These are phyloP conservation scores for Drosophila atripex DNA, from an alignment of 2,888 invertebrate species.

Conservation along the genomic window DNA sequence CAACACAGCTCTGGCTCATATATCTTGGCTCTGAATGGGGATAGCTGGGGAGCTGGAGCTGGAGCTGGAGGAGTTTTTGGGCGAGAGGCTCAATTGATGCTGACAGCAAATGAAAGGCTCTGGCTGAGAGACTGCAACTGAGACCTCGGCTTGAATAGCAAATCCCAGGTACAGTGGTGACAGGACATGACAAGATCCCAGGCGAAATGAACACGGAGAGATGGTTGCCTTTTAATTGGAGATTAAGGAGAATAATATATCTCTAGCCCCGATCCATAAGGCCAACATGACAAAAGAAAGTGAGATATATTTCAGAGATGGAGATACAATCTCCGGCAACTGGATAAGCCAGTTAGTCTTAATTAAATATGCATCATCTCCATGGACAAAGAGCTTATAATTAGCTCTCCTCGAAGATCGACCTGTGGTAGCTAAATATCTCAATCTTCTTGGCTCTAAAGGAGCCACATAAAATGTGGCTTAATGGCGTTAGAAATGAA, in stretches of 20 bases:
- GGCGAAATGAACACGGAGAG: not conserved
- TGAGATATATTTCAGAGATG: not conserved
- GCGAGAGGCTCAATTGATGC: conserved; percentile 68
- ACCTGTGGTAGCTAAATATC: not conserved
- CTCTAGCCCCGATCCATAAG: not conserved
- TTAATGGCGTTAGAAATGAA: conserved; percentile 21
- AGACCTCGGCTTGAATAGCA: conserved; percentile 26
- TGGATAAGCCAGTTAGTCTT: not conserved
- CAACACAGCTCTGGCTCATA: conserved; percentile 72
- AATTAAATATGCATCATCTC: not conserved
- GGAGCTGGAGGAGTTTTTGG: conserved; percentile 9
- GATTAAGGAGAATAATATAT: not conserved
- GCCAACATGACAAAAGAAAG: not conserved
- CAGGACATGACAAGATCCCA: not conserved
- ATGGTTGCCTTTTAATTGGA: not conserved
- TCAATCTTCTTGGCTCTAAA: not conserved
- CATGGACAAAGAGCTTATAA: not conserved
- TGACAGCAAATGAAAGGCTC: conserved; percentile 77
- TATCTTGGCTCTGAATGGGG: conserved; percentile 53
- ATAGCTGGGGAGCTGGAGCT: not conserved
- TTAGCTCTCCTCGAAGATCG: not conserved
- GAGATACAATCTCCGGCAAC: not conserved
- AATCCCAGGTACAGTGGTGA: conserved; percentile 26
- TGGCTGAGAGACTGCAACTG: conserved; percentile 41
- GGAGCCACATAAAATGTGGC: conserved; percentile 9